Evolutionary conservation across 2,797 vertebrate genomes (phyloP), one percentile per base, ranked within the genome.

Genomic region (Crocodylus rhombifer): DNA sequence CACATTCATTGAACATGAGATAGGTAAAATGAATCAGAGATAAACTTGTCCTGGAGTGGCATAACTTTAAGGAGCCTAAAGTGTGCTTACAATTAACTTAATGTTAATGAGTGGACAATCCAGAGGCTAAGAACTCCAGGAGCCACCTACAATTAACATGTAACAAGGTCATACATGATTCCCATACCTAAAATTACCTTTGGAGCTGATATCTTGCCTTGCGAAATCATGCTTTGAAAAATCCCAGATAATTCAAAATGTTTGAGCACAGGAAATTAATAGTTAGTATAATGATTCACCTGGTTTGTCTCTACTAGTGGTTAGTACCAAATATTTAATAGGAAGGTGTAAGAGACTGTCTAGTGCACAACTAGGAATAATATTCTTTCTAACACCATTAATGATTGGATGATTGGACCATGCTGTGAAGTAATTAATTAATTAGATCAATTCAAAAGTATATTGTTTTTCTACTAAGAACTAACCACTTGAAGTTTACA

Each of bases 401-500:
- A 71, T 71, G 2, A 25, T 67, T 2, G 69, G 67, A 36, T 74
- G 57, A 1, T 58, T 82, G 36, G 23, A n/a, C 28, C 89, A 86
- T 25, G 6, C 17, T 42, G 89, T 42, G 90, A n/a, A 69, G 36
- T 11, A 51, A 51, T 51, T 51, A 51, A 51, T 51, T 51, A 51
- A 51, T 42, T 51, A 51, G 42, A 51, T 61, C 78, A 7, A 76
- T 0, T 0, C 58, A 74, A 33, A 6, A 60, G 2, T 23, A 14
- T 21, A 5, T 14, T 42, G 42, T 69, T 30, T 65, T 17, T 69
- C 36, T 33, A 20, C 6, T 33, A 69, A 36, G 13, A 33, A 36
- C 20, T 69, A 60, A 69, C 60, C 7, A 1, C 9, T 77, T 77
- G 3, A 63, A 17, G 4, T 85, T 74, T 74, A 7, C 60, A 26